phyloP scores from a whole-genome alignment of 2,113 vertebrate genomes.

The Albula goreensis region DNA sequence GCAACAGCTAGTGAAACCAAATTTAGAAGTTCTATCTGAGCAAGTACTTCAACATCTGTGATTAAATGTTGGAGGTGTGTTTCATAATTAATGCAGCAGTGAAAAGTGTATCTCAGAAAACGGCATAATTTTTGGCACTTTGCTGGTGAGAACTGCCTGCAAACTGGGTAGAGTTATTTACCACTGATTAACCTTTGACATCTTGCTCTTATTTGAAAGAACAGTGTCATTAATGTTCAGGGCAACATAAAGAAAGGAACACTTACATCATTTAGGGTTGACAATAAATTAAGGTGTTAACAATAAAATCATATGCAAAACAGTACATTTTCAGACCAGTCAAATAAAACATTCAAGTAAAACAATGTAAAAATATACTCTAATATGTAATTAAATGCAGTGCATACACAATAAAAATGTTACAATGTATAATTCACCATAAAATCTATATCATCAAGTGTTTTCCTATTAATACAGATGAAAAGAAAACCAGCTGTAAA shows the following conservation, averaged over 20 bases:
- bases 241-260: background rate
- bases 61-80: no score
- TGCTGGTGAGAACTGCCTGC: background rate
- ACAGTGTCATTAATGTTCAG: no score
- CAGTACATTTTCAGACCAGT: no score
- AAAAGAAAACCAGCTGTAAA: background rate
- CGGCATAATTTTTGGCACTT: no score
- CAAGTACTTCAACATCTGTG: background rate
- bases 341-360: no score
- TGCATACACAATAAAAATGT: background rate
- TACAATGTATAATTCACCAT: background rate
- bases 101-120: no score
- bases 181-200: no score
- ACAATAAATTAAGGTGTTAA: background rate
- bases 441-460: background rate
- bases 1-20: background rate
- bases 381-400: background rate
- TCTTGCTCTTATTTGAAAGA: no score
- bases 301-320: no score
- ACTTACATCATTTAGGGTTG: background rate
- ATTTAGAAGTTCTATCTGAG: background rate
- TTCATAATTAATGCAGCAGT: no score
- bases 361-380: no score
- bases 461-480: background rate
- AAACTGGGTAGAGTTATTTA: background rate